Conservation (phyloP, 2,113 vertebrate species). For the Aramus guarauna region DNA sequence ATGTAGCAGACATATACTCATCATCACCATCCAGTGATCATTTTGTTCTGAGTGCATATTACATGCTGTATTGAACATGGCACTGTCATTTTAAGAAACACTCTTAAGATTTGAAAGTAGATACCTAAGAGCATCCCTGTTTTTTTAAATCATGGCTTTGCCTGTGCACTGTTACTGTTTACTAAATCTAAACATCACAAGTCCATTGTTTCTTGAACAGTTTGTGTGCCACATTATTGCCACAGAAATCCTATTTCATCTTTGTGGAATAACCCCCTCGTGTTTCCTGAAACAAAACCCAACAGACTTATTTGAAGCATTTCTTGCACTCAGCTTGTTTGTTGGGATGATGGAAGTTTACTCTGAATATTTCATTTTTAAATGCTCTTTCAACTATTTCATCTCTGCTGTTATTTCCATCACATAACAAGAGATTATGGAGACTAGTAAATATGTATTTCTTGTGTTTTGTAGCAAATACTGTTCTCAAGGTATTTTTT, state of each 20-base stretch:
- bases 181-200: conserved; percentile 40
- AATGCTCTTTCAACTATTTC: not conserved
- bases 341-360: conserved; percentile 10
- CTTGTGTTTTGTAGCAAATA: conserved; percentile 12
- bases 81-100: conserved; percentile 2
- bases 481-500: conserved; percentile 9
- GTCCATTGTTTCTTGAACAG: conserved; percentile 6
- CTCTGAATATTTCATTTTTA: not conserved
- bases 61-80: conserved; percentile 29
- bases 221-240: conserved; percentile 12
- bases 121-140: not conserved
- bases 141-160: conserved; percentile 36
- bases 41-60: conserved; percentile 63
- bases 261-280: not conserved
- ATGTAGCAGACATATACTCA: conserved; percentile 42
- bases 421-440: not conserved
- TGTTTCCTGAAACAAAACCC: not conserved
- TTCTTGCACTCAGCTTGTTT: not conserved
- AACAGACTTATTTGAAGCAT: not conserved
- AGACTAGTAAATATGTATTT: conserved; percentile 9
- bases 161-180: conserved; percentile 23
- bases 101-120: conserved; percentile 31
- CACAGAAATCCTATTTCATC: not conserved
- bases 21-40: conserved; percentile 41
- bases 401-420: not conserved